These are phyloP conservation scores for Drosophila melanica DNA, from an alignment of 1,140 invertebrate genomes.

Conservation along the genomic window DNA sequence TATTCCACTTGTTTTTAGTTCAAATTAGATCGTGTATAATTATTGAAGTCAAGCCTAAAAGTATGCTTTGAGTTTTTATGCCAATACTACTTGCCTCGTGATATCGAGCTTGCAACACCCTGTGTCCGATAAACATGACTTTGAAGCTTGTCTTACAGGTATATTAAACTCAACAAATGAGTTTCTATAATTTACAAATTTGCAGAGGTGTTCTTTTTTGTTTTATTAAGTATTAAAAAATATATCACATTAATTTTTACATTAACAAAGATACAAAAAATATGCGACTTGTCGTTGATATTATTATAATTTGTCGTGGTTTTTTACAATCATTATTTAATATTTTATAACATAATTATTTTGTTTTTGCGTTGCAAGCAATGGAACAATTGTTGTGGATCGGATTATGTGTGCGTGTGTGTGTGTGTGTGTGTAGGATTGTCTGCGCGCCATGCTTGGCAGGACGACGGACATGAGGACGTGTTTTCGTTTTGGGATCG, in stretches of 20 bases:
- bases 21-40: no score
- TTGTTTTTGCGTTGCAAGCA: constrained; percentile 7
- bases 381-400: constrained; percentile 27
- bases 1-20: no score
- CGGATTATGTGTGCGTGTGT: constrained; percentile 12
- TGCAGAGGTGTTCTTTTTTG: constrained; percentile 35
- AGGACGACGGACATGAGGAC: constrained; percentile 8
- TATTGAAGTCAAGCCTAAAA: no score
- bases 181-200: not conserved
- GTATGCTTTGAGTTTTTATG: no score
- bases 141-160: no score
- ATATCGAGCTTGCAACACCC: no score
- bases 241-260: constrained; percentile 81
- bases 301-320: constrained; percentile 38
- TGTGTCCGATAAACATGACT: no score
- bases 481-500: constrained; percentile 13
- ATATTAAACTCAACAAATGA: not conserved
- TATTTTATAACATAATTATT: not conserved
- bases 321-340: constrained; percentile 30
- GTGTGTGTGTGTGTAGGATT: constrained; percentile 5
- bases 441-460: constrained; percentile 32
- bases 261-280: constrained; percentile 78
- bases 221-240: constrained; percentile 73
- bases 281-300: constrained; percentile 65
- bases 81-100: no score